Percentiles rank a stretch among this genome's conserved stretches.
These are phyloP conservation scores for Microtus oregoni DNA, from an alignment of 2,113 vertebrate genomes.

Conservation along the genomic window DNA sequence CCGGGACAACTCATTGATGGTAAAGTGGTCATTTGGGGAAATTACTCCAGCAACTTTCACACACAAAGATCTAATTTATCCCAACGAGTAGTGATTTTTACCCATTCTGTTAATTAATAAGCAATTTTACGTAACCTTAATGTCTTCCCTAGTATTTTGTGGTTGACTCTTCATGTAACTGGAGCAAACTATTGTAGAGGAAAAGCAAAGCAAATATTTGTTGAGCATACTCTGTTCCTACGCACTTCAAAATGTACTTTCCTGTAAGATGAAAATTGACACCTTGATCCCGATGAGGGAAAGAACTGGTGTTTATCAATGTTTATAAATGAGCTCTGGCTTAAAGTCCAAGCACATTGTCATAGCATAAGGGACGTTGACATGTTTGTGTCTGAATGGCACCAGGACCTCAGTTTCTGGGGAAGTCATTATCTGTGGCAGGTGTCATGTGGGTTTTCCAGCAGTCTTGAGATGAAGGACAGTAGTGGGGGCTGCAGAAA, in stretches of 20 bases:
- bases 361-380: not conserved
- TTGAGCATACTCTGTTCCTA: not conserved
- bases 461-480: fast-evolving
- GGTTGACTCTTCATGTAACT: constrained; percentile 35
- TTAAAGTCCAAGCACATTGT: not conserved
- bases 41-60: not conserved
- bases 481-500: not conserved
- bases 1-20: not conserved
- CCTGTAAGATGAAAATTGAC: not conserved
- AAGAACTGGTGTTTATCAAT: not conserved
- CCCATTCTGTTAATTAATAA: constrained; percentile 37
- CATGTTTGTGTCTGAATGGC: not conserved
- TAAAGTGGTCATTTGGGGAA: constrained; percentile 23
- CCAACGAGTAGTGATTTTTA: constrained; percentile 8
- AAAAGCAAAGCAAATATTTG: constrained; percentile 51
- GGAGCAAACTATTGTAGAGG: constrained; percentile 8
- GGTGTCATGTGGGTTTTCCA: not conserved
- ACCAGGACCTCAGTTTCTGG: not conserved
- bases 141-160: constrained; percentile 40
- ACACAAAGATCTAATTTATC: not conserved
- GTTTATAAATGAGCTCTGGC: not conserved
- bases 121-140: constrained; percentile 32
- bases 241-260: constrained; percentile 37
- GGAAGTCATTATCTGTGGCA: not conserved
- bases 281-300: not conserved